Evolutionary conservation across 2,888 invertebrate genomes (phyloP).

Genomic region (Dione vanillae): DNA sequence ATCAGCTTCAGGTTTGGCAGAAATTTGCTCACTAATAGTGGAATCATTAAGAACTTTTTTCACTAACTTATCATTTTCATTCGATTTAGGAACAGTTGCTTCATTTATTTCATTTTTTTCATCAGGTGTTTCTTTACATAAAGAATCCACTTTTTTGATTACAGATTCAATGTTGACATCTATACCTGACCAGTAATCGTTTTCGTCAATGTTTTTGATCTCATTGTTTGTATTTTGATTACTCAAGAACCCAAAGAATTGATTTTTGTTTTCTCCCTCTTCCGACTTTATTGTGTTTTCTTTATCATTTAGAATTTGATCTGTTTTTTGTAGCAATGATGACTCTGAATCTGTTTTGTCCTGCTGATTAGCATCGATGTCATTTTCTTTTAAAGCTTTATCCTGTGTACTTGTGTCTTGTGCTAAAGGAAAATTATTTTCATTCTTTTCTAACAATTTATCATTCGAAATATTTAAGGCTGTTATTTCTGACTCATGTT

Average conservation of each 20-base stretch:
- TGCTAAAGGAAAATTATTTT: slow-evolving; percentile 22
- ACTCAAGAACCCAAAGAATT: slow-evolving; percentile 44
- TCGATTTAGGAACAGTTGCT: slow-evolving; percentile 13
- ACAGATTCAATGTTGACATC: slow-evolving; percentile 92
- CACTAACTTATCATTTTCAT: slow-evolving; percentile 25
- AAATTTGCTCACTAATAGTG: slow-evolving; percentile 20
- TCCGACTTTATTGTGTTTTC: slow-evolving; percentile 26
- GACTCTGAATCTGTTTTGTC: slow-evolving; percentile 16
- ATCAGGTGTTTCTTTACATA: slow-evolving; percentile 79
- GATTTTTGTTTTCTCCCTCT: slow-evolving; percentile 51
- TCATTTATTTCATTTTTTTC: slow-evolving; percentile 46
- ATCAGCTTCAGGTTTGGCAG: slow-evolving; percentile 32
- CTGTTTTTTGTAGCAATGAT: slow-evolving; percentile 14
- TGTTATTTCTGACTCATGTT: slow-evolving; percentile 31
- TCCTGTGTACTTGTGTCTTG: slow-evolving; percentile 26
- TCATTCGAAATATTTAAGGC: slow-evolving; percentile 22
- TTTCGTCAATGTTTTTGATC: slow-evolving; percentile 86
- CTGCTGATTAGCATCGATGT: slow-evolving; percentile 13
- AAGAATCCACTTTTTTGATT: slow-evolving; percentile 90
- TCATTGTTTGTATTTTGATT: slow-evolving; percentile 51
- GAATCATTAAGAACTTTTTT: slow-evolving; percentile 20
- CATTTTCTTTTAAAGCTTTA: slow-evolving; percentile 12
- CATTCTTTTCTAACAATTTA: slow-evolving; percentile 22
- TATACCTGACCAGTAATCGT: slow-evolving; percentile 91
- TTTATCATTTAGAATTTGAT: slow-evolving; percentile 19